Evolutionary conservation across 2,113 vertebrate species (phyloP).

Genomic region (Phalacrocorax aristotelis): DNA sequence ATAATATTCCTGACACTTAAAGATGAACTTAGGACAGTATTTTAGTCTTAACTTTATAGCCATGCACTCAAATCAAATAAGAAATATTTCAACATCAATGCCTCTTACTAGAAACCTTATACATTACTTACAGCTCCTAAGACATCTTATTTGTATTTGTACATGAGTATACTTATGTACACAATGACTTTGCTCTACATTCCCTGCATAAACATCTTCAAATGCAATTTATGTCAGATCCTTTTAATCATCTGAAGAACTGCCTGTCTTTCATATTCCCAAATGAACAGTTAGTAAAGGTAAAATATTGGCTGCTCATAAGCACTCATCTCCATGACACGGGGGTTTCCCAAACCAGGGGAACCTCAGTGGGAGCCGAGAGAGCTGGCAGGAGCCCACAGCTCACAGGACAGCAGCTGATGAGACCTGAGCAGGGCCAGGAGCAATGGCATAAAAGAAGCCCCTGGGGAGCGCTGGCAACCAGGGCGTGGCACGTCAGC

Average conservation of each 20-base stretch:
- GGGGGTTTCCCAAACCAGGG: too few species aligned
- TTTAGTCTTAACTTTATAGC: background rate
- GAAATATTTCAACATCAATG: background rate
- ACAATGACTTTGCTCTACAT: background rate
- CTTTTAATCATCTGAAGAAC: constrained; percentile 1
- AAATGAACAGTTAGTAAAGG: background rate
- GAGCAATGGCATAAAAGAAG: too few species aligned
- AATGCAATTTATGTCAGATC: background rate
- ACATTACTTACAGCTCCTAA: background rate
- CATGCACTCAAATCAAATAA: background rate
- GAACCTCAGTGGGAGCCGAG: too few species aligned
- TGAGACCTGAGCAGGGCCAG: too few species aligned
- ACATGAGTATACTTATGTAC: background rate
- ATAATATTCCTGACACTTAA: background rate
- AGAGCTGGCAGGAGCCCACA: too few species aligned
- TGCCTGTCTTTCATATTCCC: background rate
- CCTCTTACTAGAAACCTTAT: background rate
- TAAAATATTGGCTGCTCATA: background rate
- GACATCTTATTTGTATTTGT: background rate
- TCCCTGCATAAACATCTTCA: background rate
- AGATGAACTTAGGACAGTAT: background rate
- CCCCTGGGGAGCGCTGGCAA: too few species aligned
- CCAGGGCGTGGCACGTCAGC: too few species aligned
- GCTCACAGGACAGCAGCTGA: too few species aligned
- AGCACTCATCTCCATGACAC: background rate